Base-by-base conservation (phyloP, 2,113 vertebrate species). In the Istiophorus platypterus region DNA sequence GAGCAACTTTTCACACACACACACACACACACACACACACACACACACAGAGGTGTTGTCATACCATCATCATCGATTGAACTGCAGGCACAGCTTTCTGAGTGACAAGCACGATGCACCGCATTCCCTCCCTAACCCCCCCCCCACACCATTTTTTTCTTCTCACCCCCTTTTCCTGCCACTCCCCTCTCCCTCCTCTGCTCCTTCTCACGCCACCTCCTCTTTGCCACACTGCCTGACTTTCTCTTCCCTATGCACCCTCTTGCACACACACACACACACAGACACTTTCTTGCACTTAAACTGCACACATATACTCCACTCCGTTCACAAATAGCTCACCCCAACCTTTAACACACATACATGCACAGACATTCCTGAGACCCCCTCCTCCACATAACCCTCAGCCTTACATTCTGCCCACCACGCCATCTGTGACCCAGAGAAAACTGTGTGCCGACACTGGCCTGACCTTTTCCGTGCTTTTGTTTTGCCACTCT, bases 391-490 rank as follows among this genome's bases (percentile, higher is more conserved):
- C 89, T 82, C 83, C 74, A 59, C 69, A 58, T 84, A 54, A 76
- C 85, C 89, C 81, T 90, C 78, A 92, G 81, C 85, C 63, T 78
- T 62, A 87, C 56, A 68, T 84, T 88, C 85, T 67, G 57, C 75
- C 74, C 88, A 59, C 74, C 61, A 61, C 84, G 34, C 91, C 91
- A 93, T 94, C 90, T 94, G 93, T 91, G 92, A 93, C 92, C 90
- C 84, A 72, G 56, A 86, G 87, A 92, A 87, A 86, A 77, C 68
- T 78, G 84, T 37, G 85, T 69, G 84, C 78, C 58, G 76, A 90
- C 90, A 90, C 84, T 72, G 80, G 78, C 26, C 84, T 91, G 92
- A 93, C 91, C 93, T 92, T 93, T 91, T 78, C 76, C 61, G 8
- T 31, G 85, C 88, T 84, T 88, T 91, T 85, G 82, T 91, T 87